Evolutionary conservation across 2,113 vertebrate genomes (phyloP), one percentile per base, ranked within the genome.

Genomic region (Alouatta palliata): DNA sequence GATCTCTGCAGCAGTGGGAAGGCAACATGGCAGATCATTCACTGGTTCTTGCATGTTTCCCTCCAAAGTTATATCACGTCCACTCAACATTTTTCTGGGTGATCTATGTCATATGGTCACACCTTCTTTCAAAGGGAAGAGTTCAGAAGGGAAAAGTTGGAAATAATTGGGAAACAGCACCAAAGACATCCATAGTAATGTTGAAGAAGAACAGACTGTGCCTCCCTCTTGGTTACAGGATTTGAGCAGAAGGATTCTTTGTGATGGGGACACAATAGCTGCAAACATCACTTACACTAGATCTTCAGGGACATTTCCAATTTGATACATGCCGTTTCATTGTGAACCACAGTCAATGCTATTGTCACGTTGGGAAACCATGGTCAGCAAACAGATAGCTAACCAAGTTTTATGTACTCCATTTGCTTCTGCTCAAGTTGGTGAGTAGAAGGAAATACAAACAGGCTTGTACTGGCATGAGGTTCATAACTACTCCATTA

Each of bases 401-500:
- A 47, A 58, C 8, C 54, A 70, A 12, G 21, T 58, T 61, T 70
- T 49, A 4, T 13, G 27, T 37, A 25, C 12, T 86, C 25, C 17
- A 2, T 10, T 20, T 61, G 68, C 73, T 66, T 84, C 56, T 61
- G 43, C 6, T 94, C 49, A 11, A 13, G 71, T 45, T 80, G 76
- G 25, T 45, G 32, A 81, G 30, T 3, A 21, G 21, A 52, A 93
- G 37, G 85, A 70, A 58, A 76, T 40, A 64, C 40, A 47, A 10
- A 79, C 45, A 89, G 79, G 17, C 70, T 76, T 61, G 49, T 83
- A 58, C 75, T 21, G 61, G 32, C 83, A 9, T 30, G 8, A 64
- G 35, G 70, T 58, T 83, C 81, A 30, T 68, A 49, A 32, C 85
- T 27, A 79, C 49, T 82, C 75, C 35, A 5, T 93, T 84, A 91